Conservation (phyloP, 23 tunicate species). For the Clavelina lepadiformis region DNA sequence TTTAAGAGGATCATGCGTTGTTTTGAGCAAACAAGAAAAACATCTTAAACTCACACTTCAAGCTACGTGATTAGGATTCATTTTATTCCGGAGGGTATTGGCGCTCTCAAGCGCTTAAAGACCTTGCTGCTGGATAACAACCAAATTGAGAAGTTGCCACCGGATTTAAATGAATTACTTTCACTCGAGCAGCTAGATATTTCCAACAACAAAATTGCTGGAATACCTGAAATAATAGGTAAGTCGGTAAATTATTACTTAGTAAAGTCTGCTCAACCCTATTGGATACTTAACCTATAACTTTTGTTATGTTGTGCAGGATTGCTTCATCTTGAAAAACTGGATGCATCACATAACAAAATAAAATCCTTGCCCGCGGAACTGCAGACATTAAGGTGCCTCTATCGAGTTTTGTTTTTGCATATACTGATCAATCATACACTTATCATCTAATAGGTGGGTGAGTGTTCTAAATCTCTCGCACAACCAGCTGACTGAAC, state of each 20-base stretch:
- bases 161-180: constrained; percentile 50
- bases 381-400: constrained; percentile 49
- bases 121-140: constrained; percentile 31
- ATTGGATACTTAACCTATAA: not conserved
- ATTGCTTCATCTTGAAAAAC: constrained; percentile 28
- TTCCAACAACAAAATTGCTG: constrained; percentile 41
- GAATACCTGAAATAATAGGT: constrained; percentile 34
- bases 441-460: constrained; percentile 60
- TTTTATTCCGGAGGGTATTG: constrained; percentile 49
- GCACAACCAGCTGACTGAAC: constrained; percentile 42
- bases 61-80: constrained; percentile 10
- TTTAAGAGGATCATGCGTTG: no score
- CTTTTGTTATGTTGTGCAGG: constrained; percentile 15
- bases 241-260: not conserved
- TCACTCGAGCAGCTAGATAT: constrained; percentile 44
- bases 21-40: no score
- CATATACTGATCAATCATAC: not conserved
- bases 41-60: no score
- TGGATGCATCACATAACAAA: constrained; percentile 33
- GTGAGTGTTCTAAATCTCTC: constrained; percentile 37
- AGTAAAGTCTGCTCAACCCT: not conserved
- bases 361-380: constrained; percentile 42
- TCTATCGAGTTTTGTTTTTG: not conserved
- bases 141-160: constrained; percentile 38
- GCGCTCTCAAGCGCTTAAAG: constrained; percentile 38